Evolutionary conservation across 2,113 vertebrate species (phyloP).

Genomic region (Lipophrys pholis): DNA sequence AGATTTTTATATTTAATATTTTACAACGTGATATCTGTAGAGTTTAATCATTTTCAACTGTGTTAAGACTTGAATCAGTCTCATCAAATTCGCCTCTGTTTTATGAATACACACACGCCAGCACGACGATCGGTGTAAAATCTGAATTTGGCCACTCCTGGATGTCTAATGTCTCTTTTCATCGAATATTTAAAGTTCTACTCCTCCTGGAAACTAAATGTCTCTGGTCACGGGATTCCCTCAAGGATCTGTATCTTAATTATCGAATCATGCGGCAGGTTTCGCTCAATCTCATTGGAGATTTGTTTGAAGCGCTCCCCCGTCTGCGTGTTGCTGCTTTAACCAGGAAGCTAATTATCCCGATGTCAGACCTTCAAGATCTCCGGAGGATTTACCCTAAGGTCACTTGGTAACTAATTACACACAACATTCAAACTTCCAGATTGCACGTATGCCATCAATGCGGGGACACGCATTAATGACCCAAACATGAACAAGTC

Average conservation of each 20-base stretch:
- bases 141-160: background rate
- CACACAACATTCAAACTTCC: background rate
- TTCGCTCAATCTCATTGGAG: too few relatives aligned
- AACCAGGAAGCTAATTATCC: background rate
- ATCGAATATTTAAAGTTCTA: background rate
- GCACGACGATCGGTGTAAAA: background rate
- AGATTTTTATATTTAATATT: slow-evolving; percentile 6
- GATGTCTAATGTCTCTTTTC: background rate
- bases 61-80: too few relatives aligned
- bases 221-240: too few relatives aligned
- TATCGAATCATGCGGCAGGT: too few relatives aligned
- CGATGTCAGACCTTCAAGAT: background rate
- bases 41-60: background rate
- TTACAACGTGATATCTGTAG: slow-evolving; percentile 8
- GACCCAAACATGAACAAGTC: background rate
- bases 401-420: background rate
- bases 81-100: too few relatives aligned
- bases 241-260: too few relatives aligned
- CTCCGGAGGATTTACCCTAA: background rate
- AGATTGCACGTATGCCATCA: background rate
- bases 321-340: too few relatives aligned
- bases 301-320: too few relatives aligned
- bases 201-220: background rate
- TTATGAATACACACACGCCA: too few relatives aligned
- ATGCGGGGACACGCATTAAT: background rate